Percentiles rank a stretch among this genome's conserved stretches.
Conservation (phyloP, 1,140 invertebrate genomes). For the Latrodectus geometricus region DNA sequence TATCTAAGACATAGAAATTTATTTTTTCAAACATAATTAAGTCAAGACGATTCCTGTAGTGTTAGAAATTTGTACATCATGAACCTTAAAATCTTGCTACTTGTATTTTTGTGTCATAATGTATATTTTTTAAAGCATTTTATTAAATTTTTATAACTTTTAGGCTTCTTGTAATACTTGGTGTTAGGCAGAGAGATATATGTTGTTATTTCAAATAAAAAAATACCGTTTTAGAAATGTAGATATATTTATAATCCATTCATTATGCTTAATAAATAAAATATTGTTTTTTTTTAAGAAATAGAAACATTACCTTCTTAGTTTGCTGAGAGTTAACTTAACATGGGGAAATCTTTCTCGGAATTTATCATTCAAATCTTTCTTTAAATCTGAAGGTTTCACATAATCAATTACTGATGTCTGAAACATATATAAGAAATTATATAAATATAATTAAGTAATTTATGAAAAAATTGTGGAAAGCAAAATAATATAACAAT, state of each 20-base stretch:
- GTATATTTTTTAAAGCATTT: no score
- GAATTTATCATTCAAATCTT: conserved; percentile 97
- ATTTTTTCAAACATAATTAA: no score
- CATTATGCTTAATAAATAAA: neutral
- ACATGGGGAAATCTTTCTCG: conserved; percentile 93
- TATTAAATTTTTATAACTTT: no score
- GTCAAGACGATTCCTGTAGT: no score
- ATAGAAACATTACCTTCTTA: conserved; percentile 81
- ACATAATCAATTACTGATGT: conserved; percentile 98
- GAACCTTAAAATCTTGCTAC: no score
- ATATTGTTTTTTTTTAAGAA: neutral
- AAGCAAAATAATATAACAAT: neutral
- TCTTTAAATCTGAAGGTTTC: conserved; percentile 92
- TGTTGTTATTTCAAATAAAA: no score
- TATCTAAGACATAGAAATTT: no score
- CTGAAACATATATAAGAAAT: conserved; percentile 67
- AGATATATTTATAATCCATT: neutral
- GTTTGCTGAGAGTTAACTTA: conserved; percentile 92
- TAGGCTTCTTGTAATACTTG: no score
- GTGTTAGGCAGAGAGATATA: no score
- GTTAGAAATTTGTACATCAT: no score
- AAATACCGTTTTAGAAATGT: neutral
- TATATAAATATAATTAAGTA: neutral
- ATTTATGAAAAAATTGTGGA: neutral
- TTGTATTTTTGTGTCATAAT: no score